Evolutionary conservation across 2,113 vertebrate species (phyloP).

Genomic region (Phaethon lepturus): DNA sequence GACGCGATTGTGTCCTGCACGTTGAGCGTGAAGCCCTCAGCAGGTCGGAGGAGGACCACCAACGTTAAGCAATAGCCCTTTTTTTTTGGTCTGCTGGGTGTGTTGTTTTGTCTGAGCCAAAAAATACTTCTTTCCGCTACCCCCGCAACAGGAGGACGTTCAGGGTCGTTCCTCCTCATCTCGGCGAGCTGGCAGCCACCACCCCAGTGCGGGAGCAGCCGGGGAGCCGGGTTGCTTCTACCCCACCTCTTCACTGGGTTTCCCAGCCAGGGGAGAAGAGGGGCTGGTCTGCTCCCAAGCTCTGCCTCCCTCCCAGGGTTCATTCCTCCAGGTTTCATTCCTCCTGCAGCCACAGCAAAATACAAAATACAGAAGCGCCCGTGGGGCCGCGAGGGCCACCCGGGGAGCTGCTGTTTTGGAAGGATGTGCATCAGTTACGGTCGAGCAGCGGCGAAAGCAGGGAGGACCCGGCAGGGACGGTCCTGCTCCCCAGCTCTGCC

Average conservation of each 20-base stretch:
- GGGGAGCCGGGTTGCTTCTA: fast-evolving
- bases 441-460: fast-evolving
- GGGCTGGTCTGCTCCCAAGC: neutral
- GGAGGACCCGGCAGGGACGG: neutral
- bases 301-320: neutral
- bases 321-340: neutral
- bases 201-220: fast-evolving
- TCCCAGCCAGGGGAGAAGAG: neutral
- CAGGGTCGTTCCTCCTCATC: neutral
- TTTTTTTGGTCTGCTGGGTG: neutral
- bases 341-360: neutral
- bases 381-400: fast-evolving
- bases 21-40: neutral
- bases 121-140: neutral
- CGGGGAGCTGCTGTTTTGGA: fast-evolving
- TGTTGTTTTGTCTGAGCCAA: neutral
- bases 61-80: neutral
- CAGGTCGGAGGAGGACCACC: neutral
- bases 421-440: neutral
- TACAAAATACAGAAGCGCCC: neutral
- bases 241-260: neutral
- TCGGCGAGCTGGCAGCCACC: neutral
- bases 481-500: neutral
- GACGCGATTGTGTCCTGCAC: fast-evolving
- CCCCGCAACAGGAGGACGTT: neutral